These are phyloP conservation scores for Acanthopagrus latus DNA, from an alignment of 2,797 vertebrate species.

Conservation along the genomic window DNA sequence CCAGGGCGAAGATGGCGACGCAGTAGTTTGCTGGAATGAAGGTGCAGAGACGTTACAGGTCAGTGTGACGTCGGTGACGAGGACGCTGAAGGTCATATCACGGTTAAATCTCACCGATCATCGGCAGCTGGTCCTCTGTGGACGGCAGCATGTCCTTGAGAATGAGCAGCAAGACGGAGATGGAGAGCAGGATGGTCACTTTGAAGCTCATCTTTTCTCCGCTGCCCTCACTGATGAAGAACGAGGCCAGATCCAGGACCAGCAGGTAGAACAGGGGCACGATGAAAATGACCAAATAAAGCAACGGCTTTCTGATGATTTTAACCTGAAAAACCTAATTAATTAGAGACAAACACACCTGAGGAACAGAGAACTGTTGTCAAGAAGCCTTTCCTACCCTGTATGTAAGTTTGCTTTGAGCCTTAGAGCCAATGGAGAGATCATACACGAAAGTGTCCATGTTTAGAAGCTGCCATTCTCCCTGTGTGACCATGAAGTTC, in stretches of 20 bases:
- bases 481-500: conserved; percentile 46
- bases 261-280: conserved; percentile 83
- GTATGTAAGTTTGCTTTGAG: not conserved
- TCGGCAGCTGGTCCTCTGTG: conserved; percentile 81
- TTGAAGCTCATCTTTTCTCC: conserved; percentile 88
- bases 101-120: conserved; percentile 79
- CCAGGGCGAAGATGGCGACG: conserved; percentile 78
- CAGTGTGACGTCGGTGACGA: fast-evolving
- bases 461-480: conserved; percentile 68
- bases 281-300: conserved; percentile 84
- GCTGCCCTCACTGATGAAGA: conserved; percentile 79
- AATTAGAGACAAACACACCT: not conserved
- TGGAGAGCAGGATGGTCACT: conserved; percentile 86
- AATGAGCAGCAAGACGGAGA: conserved; percentile 88
- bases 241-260: conserved; percentile 84
- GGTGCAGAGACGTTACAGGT: not conserved
- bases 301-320: conserved; percentile 65
- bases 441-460: fast-evolving
- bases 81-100: no score
- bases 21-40: conserved; percentile 81
- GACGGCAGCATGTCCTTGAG: conserved; percentile 88
- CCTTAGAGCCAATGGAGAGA: fast-evolving
- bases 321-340: conserved; percentile 43
- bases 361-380: fast-evolving
- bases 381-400: conserved; percentile 12